These are phyloP conservation scores for Tringa solitaria DNA, from an alignment of 2,113 vertebrate species.

Conservation along the genomic window DNA sequence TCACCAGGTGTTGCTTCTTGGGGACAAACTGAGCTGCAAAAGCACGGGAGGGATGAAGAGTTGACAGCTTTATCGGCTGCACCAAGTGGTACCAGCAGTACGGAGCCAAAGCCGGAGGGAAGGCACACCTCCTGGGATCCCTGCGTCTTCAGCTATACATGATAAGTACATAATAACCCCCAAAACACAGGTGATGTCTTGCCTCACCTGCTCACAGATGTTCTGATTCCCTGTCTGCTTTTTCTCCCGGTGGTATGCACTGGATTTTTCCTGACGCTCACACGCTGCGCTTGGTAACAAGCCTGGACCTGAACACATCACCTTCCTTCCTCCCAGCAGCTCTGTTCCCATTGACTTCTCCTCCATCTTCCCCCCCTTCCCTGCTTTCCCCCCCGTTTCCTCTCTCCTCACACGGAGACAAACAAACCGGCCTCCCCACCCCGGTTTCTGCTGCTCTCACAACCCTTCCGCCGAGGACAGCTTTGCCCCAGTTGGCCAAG, in stretches of 20 bases:
- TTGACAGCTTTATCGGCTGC: background rate
- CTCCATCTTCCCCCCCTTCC: background rate
- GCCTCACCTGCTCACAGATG: background rate
- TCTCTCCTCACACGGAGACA: background rate
- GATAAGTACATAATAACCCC: no score
- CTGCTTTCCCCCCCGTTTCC: background rate
- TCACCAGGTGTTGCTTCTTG: background rate
- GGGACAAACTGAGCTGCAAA: background rate
- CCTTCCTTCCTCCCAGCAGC: background rate
- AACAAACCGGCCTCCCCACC: background rate
- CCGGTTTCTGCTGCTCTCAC: background rate
- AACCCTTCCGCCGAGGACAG: accelerated
- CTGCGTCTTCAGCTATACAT: background rate
- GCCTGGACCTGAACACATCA: background rate
- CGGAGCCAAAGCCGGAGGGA: background rate
- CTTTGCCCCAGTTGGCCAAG: background rate
- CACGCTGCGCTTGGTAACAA: background rate
- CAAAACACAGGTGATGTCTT: background rate
- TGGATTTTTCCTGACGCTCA: background rate
- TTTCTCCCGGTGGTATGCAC: background rate
- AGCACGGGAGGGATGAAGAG: background rate
- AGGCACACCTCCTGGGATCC: background rate
- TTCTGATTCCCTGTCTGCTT: background rate
- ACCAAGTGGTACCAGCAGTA: background rate
- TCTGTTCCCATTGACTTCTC: background rate